Conservation (phyloP, 1,140 invertebrate species). For the Mesaphorura yosii region DNA sequence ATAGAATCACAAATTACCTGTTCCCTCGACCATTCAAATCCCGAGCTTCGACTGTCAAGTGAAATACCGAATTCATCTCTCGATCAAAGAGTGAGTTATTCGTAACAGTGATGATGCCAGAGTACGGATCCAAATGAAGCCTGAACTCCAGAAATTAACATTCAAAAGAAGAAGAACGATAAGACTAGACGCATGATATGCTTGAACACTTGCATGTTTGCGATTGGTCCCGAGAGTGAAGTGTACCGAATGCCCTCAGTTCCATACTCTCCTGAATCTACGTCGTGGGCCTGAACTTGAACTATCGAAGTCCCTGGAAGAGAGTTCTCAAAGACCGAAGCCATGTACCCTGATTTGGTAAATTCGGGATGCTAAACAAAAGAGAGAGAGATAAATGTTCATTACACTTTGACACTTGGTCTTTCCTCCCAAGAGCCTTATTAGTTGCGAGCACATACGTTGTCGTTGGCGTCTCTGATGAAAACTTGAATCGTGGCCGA, state of each 20-base stretch:
- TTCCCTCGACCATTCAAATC: constrained; percentile 78
- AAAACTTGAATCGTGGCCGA: no score
- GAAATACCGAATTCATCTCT: constrained; percentile 72
- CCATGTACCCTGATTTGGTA: no score
- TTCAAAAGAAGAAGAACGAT: neutral
- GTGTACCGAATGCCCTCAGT: constrained; percentile 78
- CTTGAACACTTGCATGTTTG: constrained; percentile 57
- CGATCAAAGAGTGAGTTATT: constrained; percentile 68
- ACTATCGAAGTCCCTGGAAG: constrained; percentile 65
- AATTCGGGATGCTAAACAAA: no score
- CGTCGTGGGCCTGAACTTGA: constrained; percentile 67
- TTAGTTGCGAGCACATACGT: no score
- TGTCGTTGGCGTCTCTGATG: no score
- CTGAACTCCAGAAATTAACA: constrained; percentile 38
- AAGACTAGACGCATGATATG: neutral
- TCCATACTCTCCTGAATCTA: constrained; percentile 73
- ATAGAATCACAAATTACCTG: constrained; percentile 37
- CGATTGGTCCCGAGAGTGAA: constrained; percentile 62
- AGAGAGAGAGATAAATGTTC: no score
- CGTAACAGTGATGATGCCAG: constrained; percentile 68
- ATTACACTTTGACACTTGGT: no score
- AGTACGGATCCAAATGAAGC: constrained; percentile 62
- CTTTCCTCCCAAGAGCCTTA: no score
- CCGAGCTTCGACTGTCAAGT: constrained; percentile 78
- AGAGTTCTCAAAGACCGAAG: constrained; percentile 64